Base-by-base conservation (phyloP, 2,113 vertebrate genomes). In the Gyps fulvus region DNA sequence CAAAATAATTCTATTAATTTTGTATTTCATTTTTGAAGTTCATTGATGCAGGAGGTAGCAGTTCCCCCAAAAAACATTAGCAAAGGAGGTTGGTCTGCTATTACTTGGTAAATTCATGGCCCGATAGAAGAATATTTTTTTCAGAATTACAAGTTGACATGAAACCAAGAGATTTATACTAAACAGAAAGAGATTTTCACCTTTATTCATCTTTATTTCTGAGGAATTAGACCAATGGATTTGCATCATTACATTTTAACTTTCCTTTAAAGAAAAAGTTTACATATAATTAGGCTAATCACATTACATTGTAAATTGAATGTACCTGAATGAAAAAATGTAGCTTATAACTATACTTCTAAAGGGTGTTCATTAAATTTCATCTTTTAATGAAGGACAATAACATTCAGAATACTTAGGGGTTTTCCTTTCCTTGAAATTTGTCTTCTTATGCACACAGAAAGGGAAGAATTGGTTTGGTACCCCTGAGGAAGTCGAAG, bases 271-370 rank as follows among this genome's bases (percentile, higher is more conserved):
- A 49, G 7, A 83, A 88, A 50, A 72, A 12, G 2, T n/a, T 59
- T 91, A 12, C 34, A 59, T 71, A 18, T 14, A 93, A 47, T 31
- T 54, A 74, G 16, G 29, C 8, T 62, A 55, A 50, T 19, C 17
- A 34, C 2, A 36, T 27, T 47, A 27, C 1, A 4, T 31, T 55
- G 6, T 74, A 49, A 67, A 85, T 8, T 34, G 6, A 62, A 42
- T n/a, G 12, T 34, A 45, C 2, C 2, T 2, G 0, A 38, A 55
- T 59, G 16, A 47, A 58, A 63, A 36, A 49, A 40, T 3, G 1
- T 26, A 13, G 8, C 32, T 76, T 91, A 11, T 65, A 54, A 55
- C 13, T 43, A 52, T 32, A 40, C 5, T 50, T 80, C 54, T 71
- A 87, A 73, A 40, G 16, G 2, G 1, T 67, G 14, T 74, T 58